Evolutionary conservation across 2,113 vertebrate genomes (phyloP), one percentile per base, ranked within the genome.

Genomic region (Thunnus maccoyii): DNA sequence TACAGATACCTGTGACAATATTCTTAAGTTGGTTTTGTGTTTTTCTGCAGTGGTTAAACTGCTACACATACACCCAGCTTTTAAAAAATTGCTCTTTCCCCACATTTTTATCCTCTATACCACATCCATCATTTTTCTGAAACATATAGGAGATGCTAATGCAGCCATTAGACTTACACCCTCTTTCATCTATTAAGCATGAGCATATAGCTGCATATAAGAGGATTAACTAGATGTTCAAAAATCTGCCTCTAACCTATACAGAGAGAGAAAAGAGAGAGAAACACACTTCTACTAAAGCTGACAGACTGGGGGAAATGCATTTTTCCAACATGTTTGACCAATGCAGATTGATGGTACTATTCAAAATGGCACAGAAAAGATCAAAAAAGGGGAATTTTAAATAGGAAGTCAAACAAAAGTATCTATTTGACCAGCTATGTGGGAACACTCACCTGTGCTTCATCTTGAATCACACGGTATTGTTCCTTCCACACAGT

Each of bases 401-500:
- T 9, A 41, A 41, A 41, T 1, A 3, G 27, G 36, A 41, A 41
- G 36, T 41, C 36, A 41, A 41, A 41, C 9, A 41, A 41, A 41
- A 41, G 36, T 36, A 36, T 36, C 36, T 36, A 52, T 52, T 76
- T 4, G 54, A 41, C 48, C 18, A 44, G 50, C 52, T 6, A 36
- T 12, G 27, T 56, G 36, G 18, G 8, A 63, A 77, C 13, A 32
- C 87, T 82, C 86, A 99, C 98, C 97, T 99, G 98, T 82, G 96
- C 97, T 91, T 99, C 98, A 18, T 99, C 98, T 86, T 99, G 97
- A 79, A 98, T 94, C 75, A 99, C 97, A 79, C 98, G 95, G 8
- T 97, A 99, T 1, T 99, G 98, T 15, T 99, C 98, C 94, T 99
- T 99, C 97, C 97, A 99, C 83, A 99, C 93, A 0, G 95, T 92